Base-by-base conservation (phyloP, 2,888 invertebrate genomes). In the Drosophila imparisetae region DNA sequence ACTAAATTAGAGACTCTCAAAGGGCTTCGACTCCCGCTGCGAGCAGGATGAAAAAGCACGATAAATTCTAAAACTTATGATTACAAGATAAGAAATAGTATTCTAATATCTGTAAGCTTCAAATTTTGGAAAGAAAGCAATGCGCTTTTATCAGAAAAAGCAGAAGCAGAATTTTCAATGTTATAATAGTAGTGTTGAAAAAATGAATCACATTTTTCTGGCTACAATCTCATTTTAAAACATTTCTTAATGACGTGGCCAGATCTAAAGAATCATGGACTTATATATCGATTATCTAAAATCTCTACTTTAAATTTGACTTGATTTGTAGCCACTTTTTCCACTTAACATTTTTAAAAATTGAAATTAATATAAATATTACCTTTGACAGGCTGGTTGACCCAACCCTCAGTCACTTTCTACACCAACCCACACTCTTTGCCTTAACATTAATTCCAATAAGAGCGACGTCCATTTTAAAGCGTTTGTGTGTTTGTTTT, bases 1-100 rank as follows among this genome's bases (percentile, higher is more conserved):
- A 65, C 66, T 62, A 58, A 75, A 75, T 72, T 68, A 65, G 61
- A 58, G 55, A 59, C 58, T 63, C 29, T 55, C 38, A 24, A 59
- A 27, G 27, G n/a, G 15, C n/a, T 29, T 11, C 24, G 7, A 1
- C 18, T 24, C 18, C 24, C 24, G 18, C 29, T 13, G 10, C 24
- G 54, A 4, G 6, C 18, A n/a, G 13, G 4, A 10, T 6, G 0
- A 18, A 49, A 27, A 10, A 2, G 2, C 18, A 27, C 2, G 8
- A 10, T 6, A 36, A 27, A 24, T 36, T 27, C 11, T 11, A 7
- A 24, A 18, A 54, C 21, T 18, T 21, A 2, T 15, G 18, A 18
- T 8, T 5, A 8, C 48, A 48, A 13, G 6, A 13, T 21, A 21
- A 21, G 7, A 45, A 21, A 21, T 45, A 2, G 13, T 13, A 15